Evolutionary conservation across 92 coral and sea anemone genomes (phyloP).

Genomic region (Isaurus tuberculatus): DNA sequence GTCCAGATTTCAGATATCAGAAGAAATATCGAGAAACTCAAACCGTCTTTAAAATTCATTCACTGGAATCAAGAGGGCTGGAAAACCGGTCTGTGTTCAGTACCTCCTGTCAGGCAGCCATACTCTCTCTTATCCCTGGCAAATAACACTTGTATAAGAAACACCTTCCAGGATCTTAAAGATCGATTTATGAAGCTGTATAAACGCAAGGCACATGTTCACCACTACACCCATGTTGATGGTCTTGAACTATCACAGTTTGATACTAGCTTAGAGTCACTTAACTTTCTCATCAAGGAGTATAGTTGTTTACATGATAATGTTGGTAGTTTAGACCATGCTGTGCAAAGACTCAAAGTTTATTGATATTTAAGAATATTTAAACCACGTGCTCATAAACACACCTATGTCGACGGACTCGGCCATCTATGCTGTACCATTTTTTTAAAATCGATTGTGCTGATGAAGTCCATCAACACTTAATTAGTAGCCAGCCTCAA

Average conservation of each 20-base stretch:
- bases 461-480: no score
- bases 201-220: slow-evolving; percentile 94
- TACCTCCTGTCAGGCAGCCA: slow-evolving; percentile 95
- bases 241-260: slow-evolving; percentile 84
- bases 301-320: slow-evolving; percentile 72
- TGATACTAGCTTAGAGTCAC: slow-evolving; percentile 85
- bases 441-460: no score
- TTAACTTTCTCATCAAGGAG: slow-evolving; percentile 79
- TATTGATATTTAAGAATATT: slow-evolving; percentile 46
- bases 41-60: slow-evolving; percentile 87
- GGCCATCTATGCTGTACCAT: no score
- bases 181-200: slow-evolving; percentile 90
- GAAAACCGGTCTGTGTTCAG: slow-evolving; percentile 97
- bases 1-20: slow-evolving; percentile 95
- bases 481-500: no score
- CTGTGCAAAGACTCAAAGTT: slow-evolving; percentile 76
- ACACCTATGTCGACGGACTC: no score
- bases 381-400: no score
- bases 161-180: slow-evolving; percentile 83
- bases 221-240: slow-evolving; percentile 89
- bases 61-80: slow-evolving; percentile 99
- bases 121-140: slow-evolving; percentile 91
- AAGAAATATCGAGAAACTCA: slow-evolving; percentile 93
- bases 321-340: slow-evolving; percentile 68
- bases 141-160: slow-evolving; percentile 93